Percentiles rank a stretch among this genome's conserved stretches.
Conservation (phyloP, 2,888 invertebrate genomes). For the Watsonalla binaria region DNA sequence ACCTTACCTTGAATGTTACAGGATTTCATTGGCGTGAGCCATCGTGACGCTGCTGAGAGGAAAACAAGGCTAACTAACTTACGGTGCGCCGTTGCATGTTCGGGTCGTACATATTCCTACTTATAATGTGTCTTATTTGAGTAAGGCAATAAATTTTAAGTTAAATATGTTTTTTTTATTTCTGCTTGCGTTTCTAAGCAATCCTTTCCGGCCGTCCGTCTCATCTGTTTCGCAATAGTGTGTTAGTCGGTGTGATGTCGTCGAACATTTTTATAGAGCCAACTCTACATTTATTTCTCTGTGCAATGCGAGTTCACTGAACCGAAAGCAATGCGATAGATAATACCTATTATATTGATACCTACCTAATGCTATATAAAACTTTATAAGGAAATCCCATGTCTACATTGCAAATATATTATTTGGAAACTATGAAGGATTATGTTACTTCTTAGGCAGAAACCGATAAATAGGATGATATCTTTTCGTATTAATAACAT, state of each 20-base stretch:
- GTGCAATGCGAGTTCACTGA: background rate
- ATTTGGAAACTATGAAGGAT: no score
- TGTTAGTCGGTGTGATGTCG: no score
- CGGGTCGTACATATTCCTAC: slow-evolving; percentile 71
- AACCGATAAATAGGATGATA: no score
- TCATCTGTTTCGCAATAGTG: no score
- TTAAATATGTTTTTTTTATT: slow-evolving; percentile 41
- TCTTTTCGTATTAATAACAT: no score
- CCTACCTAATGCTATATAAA: no score
- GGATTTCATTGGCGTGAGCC: slow-evolving; percentile 63
- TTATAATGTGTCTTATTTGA: slow-evolving; percentile 53
- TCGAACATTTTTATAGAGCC: background rate
- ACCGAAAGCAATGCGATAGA: background rate
- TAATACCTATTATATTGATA: background rate
- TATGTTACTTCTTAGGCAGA: no score
- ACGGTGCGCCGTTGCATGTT: slow-evolving; percentile 29
- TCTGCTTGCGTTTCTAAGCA: slow-evolving; percentile 42
- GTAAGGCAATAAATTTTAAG: slow-evolving; percentile 71
- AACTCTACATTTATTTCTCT: background rate
- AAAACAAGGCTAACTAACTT: slow-evolving; percentile 22
- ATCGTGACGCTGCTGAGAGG: slow-evolving; percentile 32
- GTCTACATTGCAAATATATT: no score
- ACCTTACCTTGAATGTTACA: slow-evolving; percentile 72
- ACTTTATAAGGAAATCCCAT: no score
- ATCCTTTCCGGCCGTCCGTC: no score